Evolutionary conservation across 2,113 vertebrate genomes (phyloP), one percentile per base, ranked within the genome.

Genomic region (Rhegmatorhina hoffmannsi): DNA sequence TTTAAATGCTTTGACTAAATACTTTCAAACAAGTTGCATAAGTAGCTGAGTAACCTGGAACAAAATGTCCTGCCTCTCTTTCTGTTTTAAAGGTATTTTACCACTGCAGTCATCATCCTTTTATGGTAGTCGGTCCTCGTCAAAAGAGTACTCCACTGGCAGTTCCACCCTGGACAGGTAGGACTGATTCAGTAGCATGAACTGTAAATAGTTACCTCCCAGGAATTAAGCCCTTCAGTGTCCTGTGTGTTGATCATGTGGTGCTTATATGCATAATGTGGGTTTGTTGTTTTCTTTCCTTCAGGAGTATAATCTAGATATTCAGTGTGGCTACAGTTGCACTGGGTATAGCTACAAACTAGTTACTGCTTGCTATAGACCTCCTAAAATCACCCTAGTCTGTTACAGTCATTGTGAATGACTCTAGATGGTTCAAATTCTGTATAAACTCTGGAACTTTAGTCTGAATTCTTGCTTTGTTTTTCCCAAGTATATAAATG

Each of bases 51-150:
- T 69, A 72, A 77, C 23, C 17, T 60, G 24, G 17, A 93, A 76
- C 26, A 60, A 87, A 84, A 60, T 31, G 2, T 83, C 20, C 23
- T 38, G 6, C 53, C 12, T 82, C 62, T 60, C 28, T 53, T 67
- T 80, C 66, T 93, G 50, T 49, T 82, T 98, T 86, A 69, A 88
- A 99, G 99, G 98, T 76, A 93, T 99, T 96, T 97, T 98, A 84
- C 99, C 99, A 31, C 98, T 99, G 63, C 99, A 99, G 92, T 98
- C 99, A 1, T 98, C 99, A 5, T 98, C 99, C 13, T 99, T 99
- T 96, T 99, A 99, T 74, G 90, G 99, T 34, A 98, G 99, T 95
- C 98, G 99, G 86, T 94, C 98, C 36, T 97, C 97, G 76, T 97
- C 98, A 76, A 99, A 99, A 96, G 99, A 99, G 73, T 99, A 98